Percentiles rank a stretch among this genome's conserved stretches.
phyloP scores from a whole-genome alignment of 1,140 invertebrate species.

The Bombus confusus region DNA sequence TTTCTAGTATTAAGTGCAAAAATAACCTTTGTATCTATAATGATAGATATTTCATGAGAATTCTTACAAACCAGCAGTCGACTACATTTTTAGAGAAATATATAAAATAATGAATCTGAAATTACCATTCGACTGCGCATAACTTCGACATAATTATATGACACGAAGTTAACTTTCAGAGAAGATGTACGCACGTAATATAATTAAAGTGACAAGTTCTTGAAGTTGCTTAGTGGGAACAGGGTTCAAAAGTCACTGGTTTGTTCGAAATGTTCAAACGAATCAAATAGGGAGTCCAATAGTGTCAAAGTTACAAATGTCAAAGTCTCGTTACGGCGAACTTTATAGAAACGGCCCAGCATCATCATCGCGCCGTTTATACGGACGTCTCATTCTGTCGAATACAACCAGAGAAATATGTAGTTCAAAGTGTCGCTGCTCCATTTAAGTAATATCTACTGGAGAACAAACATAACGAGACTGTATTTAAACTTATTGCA shows the following conservation, averaged over 20 bases:
- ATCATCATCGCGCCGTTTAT: background rate
- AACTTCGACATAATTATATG: background rate
- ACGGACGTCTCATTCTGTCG: background rate
- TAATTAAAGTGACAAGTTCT: background rate
- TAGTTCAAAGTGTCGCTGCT: background rate
- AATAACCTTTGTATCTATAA: no score
- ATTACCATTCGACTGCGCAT: no score
- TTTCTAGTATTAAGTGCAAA: no score
- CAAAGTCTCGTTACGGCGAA: conserved; percentile 19
- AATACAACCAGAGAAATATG: background rate
- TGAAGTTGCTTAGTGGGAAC: background rate
- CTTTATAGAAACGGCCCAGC: background rate
- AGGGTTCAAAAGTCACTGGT: background rate
- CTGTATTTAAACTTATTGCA: conserved; percentile 3
- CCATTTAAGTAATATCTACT: conserved; percentile 1
- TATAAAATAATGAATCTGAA: background rate
- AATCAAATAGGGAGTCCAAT: conserved; percentile 5
- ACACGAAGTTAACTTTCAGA: no score
- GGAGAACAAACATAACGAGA: background rate
- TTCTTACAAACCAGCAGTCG: no score
- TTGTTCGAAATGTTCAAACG: background rate
- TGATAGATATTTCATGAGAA: no score
- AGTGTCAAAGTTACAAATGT: conserved; percentile 22
- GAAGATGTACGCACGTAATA: background rate
- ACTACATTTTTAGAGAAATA: background rate